Base-by-base conservation (phyloP, 2,797 vertebrate species). In the Malurus leucopterus region DNA sequence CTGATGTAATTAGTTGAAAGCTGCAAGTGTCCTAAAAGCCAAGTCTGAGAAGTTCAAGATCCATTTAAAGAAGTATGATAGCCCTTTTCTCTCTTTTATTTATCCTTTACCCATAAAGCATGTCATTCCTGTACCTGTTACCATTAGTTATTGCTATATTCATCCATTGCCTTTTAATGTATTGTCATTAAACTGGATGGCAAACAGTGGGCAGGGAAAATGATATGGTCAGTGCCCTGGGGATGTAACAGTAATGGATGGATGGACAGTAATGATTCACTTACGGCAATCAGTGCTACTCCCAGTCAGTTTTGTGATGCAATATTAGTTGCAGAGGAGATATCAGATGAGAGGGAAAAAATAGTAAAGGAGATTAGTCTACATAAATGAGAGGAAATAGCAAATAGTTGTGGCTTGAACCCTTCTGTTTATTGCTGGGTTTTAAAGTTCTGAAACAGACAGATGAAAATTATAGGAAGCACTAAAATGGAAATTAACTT, bases 201-300 rank as follows among this genome's bases (percentile, higher is more conserved):
- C 86, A 95, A 95, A 93, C 53, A 90, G 50, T 36, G 30, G 55
- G 34, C 65, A 92, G 72, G 34, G 46, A 87, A 93, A 88, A 85
- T 57, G 8, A 69, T 80, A 65, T 6, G 84, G 62, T 86, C 85
- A 86, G 70, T 83, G 83, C 89, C 85, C 76, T 44, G 64, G 67
- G 67, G 84, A 90, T 72, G 63, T 75, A 93, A 51, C 76, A 62
- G 58, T 90, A 92, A 95, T 83, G 87, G 87, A 93, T 89, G 85
- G 82, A 80, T 89, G 63, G 72, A 85, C 79, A 89, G 59, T 89
- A 95, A 89, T 86, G 87, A 93, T 80, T 93, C 92, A 87, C 75
- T 94, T 92, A 88, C 50, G 74, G 77, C 74, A 92, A 57, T 93
- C 77, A 84, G 46, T 67, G 71, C 43, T 93, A 93, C 58, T 89